These are phyloP conservation scores for Rhyacichthys aspro DNA, from an alignment of 2,797 vertebrate species.

Conservation along the genomic window DNA sequence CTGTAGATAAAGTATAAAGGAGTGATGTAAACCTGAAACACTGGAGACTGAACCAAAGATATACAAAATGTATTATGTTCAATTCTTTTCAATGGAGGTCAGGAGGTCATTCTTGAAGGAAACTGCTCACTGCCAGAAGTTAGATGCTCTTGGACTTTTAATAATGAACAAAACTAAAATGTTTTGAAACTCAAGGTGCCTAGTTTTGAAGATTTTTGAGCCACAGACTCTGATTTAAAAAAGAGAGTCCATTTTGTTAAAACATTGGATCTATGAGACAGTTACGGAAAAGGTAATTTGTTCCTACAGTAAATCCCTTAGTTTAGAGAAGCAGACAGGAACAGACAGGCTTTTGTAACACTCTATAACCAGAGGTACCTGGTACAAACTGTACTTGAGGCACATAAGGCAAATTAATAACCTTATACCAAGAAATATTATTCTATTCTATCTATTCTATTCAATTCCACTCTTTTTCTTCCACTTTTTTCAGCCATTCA, in stretches of 20 bases:
- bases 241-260: no score
- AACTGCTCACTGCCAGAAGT: not conserved
- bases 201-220: not conserved
- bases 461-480: no score
- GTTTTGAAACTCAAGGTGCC: conserved; percentile 4
- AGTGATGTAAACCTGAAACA: conserved; percentile 10
- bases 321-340: no score
- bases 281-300: no score
- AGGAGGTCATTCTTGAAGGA: not conserved
- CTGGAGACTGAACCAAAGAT: conserved; percentile 61
- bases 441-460: no score
- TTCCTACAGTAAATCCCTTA: not conserved
- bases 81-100: not conserved
- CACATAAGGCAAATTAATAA: no score
- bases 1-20: conserved; percentile 4
- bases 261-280: no score
- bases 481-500: no score
- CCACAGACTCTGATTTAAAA: not conserved
- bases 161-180: not conserved
- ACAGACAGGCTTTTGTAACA: no score
- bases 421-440: no score
- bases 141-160: not conserved
- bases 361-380: no score
- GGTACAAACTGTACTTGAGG: no score
- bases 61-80: not conserved